Evolutionary conservation across 2,797 vertebrate genomes (phyloP).

Genomic region (Lithobates sylvaticus): DNA sequence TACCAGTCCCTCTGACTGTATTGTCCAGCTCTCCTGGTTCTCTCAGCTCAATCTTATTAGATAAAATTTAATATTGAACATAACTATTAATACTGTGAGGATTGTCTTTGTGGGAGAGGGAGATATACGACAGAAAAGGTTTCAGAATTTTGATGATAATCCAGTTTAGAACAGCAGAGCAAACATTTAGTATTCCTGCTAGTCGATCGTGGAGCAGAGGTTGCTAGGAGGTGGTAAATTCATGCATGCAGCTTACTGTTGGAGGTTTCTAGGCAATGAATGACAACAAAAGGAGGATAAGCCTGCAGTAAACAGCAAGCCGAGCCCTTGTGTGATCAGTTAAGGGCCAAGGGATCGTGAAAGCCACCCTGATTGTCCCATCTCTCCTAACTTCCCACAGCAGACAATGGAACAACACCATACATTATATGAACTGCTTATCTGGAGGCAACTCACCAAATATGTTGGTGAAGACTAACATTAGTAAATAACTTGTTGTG

Average conservation of each 20-base stretch:
- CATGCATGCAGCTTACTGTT: not conserved
- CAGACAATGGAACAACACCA: not conserved
- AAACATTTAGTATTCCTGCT: not conserved
- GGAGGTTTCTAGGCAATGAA: conserved; percentile 64
- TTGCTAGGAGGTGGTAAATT: conserved; percentile 2
- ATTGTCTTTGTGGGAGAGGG: too few relatives aligned
- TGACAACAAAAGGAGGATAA: conserved; percentile 54
- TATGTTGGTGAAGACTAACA: too few relatives aligned
- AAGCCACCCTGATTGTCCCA: too few relatives aligned
- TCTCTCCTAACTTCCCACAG: not conserved
- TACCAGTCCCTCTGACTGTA: too few relatives aligned
- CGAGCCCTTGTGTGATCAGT: not conserved
- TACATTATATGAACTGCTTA: not conserved
- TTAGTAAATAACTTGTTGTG: too few relatives aligned
- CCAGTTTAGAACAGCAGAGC: not conserved
- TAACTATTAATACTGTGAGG: too few relatives aligned
- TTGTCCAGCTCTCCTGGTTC: too few relatives aligned
- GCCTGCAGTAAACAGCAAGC: not conserved
- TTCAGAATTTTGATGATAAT: not conserved
- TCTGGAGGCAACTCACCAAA: too few relatives aligned
- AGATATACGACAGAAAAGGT: too few relatives aligned
- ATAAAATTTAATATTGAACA: too few relatives aligned
- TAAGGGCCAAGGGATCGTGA: not conserved
- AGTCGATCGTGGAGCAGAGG: not conserved
- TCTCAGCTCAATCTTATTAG: too few relatives aligned